phyloP scores from a whole-genome alignment of 1,140 invertebrate species.

The Megalopta genalis region DNA sequence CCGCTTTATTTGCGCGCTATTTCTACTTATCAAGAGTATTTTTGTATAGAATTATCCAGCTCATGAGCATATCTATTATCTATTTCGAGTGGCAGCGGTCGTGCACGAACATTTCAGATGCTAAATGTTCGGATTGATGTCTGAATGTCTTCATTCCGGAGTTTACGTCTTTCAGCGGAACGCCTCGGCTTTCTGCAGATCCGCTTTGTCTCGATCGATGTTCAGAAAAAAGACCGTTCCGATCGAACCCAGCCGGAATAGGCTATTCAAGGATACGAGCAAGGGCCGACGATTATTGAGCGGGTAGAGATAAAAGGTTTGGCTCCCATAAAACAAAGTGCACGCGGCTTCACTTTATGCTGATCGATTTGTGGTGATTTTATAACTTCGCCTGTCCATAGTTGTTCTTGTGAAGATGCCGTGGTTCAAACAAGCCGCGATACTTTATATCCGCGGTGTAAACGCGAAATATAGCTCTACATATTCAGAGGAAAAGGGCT shows the following conservation, averaged over 20 bases:
- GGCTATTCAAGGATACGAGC: constrained; percentile 28
- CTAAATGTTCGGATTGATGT: background rate
- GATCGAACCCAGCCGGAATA: constrained; percentile 36
- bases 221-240: constrained; percentile 34
- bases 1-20: no score
- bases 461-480: constrained; percentile 72
- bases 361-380: constrained; percentile 79
- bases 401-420: constrained; percentile 53
- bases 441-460: constrained; percentile 72
- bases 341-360: constrained; percentile 73
- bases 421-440: constrained; percentile 76
- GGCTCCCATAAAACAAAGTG: constrained; percentile 72
- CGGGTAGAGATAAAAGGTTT: constrained; percentile 75
- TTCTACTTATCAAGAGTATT: no score
- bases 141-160: constrained; percentile 19
- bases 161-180: constrained; percentile 26
- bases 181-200: constrained; percentile 19
- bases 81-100: no score
- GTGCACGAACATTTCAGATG: background rate
- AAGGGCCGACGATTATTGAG: constrained; percentile 66
- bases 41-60: no score
- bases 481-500: constrained; percentile 65
- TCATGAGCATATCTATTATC: no score
- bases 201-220: constrained; percentile 54
- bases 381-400: constrained; percentile 76